A percentile compares a stretch with the other conserved stretches of the same genome.
phyloP scores from a whole-genome alignment of 2,888 invertebrate genomes.

The Acrobasis repandana region DNA sequence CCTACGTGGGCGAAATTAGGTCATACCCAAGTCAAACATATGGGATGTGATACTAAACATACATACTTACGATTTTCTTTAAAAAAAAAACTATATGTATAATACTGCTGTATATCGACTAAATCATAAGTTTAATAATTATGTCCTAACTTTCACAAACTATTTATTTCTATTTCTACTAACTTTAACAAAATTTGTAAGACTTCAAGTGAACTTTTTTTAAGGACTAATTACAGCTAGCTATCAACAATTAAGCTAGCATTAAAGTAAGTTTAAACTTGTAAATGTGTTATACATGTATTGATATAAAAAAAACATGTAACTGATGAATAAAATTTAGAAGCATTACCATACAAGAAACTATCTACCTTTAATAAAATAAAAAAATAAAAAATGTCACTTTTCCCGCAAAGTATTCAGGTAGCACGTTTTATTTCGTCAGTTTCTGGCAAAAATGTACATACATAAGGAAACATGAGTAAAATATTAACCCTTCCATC shows the following conservation, averaged over 20 bases:
- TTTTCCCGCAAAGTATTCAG: background rate
- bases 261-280: no score
- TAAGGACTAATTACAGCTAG: no score
- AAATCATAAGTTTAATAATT: no score
- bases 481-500: background rate
- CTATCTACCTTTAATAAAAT: no score
- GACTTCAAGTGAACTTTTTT: no score
- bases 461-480: constrained; percentile 5
- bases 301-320: background rate
- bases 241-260: no score
- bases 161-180: no score
- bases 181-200: no score
- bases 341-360: no score
- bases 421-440: constrained; percentile 6
- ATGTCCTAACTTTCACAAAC: no score
- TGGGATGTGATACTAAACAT: background rate
- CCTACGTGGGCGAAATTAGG: constrained; percentile 20
- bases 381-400: background rate
- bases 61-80: background rate
- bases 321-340: background rate
- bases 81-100: background rate
- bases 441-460: background rate
- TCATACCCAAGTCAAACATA: background rate
- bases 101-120: no score
- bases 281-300: no score